phyloP scores from a whole-genome alignment of 2,888 invertebrate genomes.

The Caenorhabditis sp. region DNA sequence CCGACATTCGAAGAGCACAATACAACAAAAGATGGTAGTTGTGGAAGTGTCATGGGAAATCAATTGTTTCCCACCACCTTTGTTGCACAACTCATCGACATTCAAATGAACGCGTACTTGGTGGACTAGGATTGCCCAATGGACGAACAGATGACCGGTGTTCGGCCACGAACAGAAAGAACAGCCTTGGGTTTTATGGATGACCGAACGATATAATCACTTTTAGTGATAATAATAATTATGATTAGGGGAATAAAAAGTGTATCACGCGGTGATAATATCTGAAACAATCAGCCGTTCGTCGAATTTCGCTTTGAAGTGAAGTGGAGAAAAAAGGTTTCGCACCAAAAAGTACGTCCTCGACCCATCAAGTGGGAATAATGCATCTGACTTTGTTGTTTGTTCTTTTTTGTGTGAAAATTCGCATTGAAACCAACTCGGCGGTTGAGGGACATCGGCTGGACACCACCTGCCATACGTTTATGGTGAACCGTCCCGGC shows the following conservation, averaged over 20 bases:
- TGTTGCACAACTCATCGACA: constrained; percentile 14
- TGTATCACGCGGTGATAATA: no score
- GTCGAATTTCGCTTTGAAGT: constrained; percentile 8
- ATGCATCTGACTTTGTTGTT: neutral
- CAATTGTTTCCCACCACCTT: constrained; percentile 37
- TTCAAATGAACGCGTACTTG: constrained; percentile 8
- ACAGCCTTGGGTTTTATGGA: no score
- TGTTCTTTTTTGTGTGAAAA: constrained; percentile 4
- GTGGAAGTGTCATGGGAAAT: constrained; percentile 20
- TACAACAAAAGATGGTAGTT: constrained; percentile 36
- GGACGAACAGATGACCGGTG: neutral
- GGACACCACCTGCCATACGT: constrained; percentile 41
- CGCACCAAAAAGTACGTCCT: constrained; percentile 23
- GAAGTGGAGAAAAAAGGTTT: neutral
- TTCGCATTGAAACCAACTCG: neutral
- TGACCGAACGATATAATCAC: no score
- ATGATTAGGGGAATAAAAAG: neutral
- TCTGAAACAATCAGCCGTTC: constrained; percentile 15
- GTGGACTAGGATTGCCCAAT: neutral
- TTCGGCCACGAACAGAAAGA: no score
- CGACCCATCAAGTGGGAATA: constrained; percentile 3
- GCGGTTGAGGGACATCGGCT: neutral
- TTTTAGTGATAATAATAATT: constrained; percentile 7
- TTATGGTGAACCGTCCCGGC: constrained; percentile 23
- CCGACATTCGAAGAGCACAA: constrained; percentile 19